Conservation (phyloP, 30 jellyfish, hydroid and myxozoan species). For the Calvadosia cruxmelitensis region DNA sequence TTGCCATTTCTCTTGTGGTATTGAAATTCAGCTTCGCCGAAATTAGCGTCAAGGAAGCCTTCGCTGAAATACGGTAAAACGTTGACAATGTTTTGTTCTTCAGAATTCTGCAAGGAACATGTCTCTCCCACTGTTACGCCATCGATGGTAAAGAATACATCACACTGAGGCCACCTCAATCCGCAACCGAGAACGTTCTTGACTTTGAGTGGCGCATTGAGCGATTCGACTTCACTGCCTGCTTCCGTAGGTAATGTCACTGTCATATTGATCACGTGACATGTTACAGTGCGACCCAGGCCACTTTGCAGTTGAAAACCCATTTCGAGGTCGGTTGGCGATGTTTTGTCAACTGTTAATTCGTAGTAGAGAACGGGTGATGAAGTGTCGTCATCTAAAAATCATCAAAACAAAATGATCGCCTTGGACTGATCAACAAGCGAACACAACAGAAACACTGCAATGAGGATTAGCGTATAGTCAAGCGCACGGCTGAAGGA, state of each 20-base stretch:
- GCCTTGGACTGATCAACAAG: no score
- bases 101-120: neutral
- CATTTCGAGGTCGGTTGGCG: conserved; percentile 4
- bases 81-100: neutral
- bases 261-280: conserved; percentile 9
- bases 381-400: neutral
- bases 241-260: conserved; percentile 5
- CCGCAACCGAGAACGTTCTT: conserved; percentile 65
- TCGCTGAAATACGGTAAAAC: neutral
- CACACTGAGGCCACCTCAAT: conserved; percentile 26
- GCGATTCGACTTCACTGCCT: neutral
- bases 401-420: no score
- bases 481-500: no score
- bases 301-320: conserved; percentile 36
- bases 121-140: conserved; percentile 23
- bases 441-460: no score
- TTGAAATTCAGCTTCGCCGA: neutral
- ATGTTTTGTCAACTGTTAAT: neutral
- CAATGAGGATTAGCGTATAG: no score
- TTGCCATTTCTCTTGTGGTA: neutral
- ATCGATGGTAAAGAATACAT: conserved; percentile 32
- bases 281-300: neutral
- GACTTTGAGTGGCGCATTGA: conserved; percentile 8
- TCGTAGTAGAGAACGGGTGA: conserved; percentile 10
- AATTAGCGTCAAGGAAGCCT: neutral